Evolutionary conservation across 2,888 invertebrate species (phyloP).

Genomic region (Melieria picta): DNA sequence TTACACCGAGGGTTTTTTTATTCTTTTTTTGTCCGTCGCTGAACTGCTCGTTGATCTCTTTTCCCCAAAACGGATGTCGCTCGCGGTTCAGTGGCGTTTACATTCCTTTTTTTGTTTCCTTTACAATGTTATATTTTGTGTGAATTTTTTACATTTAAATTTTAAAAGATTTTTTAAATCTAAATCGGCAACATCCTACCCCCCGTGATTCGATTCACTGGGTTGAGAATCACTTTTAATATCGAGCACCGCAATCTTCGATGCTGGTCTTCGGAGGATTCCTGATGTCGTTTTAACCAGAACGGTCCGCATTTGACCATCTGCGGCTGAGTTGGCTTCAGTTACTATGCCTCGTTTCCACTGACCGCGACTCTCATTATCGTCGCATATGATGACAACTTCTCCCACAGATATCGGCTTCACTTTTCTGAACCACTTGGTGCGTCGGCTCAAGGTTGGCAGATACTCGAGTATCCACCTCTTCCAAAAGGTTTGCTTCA

Average conservation of each 20-base stretch:
- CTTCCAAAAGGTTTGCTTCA: slow-evolving; percentile 11
- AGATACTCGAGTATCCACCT: slow-evolving; percentile 16
- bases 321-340: slow-evolving; percentile 40
- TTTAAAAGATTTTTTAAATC: too few species aligned
- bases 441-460: slow-evolving; percentile 28
- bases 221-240: slow-evolving; percentile 4
- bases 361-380: slow-evolving; percentile 42
- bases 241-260: slow-evolving; percentile 46
- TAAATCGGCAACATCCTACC: too few species aligned
- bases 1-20: too few species aligned
- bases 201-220: too few species aligned
- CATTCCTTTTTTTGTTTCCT: too few species aligned
- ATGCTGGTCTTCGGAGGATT: slow-evolving; percentile 39
- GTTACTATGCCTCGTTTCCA: slow-evolving; percentile 41
- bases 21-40: too few species aligned
- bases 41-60: too few species aligned
- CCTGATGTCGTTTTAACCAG: slow-evolving; percentile 44
- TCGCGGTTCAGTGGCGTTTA: too few species aligned
- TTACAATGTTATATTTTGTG: too few species aligned
- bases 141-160: too few species aligned
- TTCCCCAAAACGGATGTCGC: too few species aligned
- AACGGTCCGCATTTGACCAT: slow-evolving; percentile 45
- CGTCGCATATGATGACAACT: slow-evolving; percentile 42
- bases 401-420: slow-evolving; percentile 34
- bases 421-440: slow-evolving; percentile 25